These are phyloP conservation scores for Tenrec ecaudatus DNA, from an alignment of 2,113 vertebrate species.

Conservation along the genomic window DNA sequence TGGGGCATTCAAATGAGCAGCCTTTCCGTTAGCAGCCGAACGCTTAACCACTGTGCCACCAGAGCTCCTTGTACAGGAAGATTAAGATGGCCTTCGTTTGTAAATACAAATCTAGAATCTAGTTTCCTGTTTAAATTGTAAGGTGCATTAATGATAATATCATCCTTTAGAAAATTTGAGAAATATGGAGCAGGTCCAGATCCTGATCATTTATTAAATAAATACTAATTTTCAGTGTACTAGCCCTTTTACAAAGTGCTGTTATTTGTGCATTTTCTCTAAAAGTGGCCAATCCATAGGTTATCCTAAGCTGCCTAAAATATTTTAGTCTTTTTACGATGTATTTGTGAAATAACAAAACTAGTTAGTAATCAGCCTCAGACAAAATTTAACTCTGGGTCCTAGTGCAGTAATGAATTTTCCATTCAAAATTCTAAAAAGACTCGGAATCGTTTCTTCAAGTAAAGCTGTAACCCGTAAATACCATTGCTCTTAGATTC, in stretches of 20 bases:
- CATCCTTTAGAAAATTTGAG: slow-evolving; percentile 13
- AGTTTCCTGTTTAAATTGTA: background rate
- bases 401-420: background rate
- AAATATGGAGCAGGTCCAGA: background rate
- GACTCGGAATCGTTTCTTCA: background rate
- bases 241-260: background rate
- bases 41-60: background rate
- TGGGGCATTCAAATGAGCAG: background rate
- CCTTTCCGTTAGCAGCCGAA: background rate
- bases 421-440: background rate
- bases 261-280: slow-evolving; percentile 11
- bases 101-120: slow-evolving; percentile 35
- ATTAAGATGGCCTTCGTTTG: background rate
- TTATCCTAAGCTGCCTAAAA: background rate
- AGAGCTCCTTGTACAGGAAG: background rate
- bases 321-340: background rate
- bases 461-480: background rate
- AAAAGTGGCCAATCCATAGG: background rate
- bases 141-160: background rate
- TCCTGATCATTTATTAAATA: slow-evolving; percentile 8
- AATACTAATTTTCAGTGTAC: background rate
- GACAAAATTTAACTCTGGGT: background rate
- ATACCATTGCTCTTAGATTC: background rate
- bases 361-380: background rate
- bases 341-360: background rate